Conservation (phyloP, 2,888 invertebrate species). For the Pristionchus exspectatus region DNA sequence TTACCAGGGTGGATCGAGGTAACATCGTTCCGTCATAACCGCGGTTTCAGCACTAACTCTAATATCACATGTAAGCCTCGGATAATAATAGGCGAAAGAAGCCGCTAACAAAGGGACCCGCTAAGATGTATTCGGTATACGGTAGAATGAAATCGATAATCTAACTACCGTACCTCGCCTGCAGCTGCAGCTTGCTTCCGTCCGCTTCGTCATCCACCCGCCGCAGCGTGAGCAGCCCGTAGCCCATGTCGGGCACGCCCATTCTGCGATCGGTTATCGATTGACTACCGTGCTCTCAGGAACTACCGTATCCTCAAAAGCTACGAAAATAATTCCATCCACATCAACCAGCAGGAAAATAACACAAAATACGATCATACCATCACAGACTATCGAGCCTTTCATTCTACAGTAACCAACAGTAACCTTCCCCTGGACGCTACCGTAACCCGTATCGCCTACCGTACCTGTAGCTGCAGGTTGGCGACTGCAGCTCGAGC, state of each 20-base stretch:
- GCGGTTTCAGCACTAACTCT: too few species aligned
- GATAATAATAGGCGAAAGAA: too few species aligned
- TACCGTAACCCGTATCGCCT: neutral
- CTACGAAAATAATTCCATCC: too few species aligned
- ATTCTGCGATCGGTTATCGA: constrained; percentile 83
- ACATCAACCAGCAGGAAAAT: neutral
- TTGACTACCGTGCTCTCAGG: neutral
- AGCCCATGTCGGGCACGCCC: constrained; percentile 91
- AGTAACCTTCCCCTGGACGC: neutral
- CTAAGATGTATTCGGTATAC: neutral
- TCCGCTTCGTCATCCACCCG: constrained; percentile 29
- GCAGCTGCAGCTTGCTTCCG: neutral
- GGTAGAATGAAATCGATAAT: neutral
- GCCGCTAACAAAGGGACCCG: too few species aligned
- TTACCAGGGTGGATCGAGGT: too few species aligned
- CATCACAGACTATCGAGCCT: too few species aligned
- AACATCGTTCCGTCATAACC: too few species aligned
- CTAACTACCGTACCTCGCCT: neutral
- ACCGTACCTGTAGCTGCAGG: constrained; percentile 66
- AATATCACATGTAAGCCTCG: too few species aligned
- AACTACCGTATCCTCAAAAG: neutral
- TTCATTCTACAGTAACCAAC: too few species aligned
- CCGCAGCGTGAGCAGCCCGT: constrained; percentile 82
- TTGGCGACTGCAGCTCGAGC: constrained; percentile 65
- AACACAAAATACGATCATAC: neutral